Conservation (phyloP, 2,797 vertebrate genomes). For the Coregonus ussuriensis region DNA sequence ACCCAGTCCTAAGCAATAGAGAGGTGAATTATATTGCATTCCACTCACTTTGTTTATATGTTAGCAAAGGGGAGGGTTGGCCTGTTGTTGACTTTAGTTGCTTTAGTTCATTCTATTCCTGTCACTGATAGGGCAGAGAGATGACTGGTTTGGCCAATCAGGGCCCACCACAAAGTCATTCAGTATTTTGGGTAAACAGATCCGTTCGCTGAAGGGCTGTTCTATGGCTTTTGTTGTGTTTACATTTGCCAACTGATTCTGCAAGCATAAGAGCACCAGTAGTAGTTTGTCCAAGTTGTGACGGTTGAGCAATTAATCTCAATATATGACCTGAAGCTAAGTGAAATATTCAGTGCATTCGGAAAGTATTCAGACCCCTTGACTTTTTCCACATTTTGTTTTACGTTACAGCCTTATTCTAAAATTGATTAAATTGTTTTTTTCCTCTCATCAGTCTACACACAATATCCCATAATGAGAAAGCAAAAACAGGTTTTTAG, state of each 20-base stretch:
- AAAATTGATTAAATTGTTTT: too few species aligned
- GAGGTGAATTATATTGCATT: neutral
- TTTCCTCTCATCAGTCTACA: too few species aligned
- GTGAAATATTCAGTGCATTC: neutral
- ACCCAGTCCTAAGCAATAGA: neutral
- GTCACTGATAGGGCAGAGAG: constrained; percentile 1
- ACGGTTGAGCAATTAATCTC: constrained; percentile 61
- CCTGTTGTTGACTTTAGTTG: constrained; percentile 68
- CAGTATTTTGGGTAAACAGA: constrained; percentile 61
- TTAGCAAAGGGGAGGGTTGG: constrained; percentile 28
- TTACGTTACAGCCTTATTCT: too few species aligned
- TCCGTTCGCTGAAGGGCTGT: constrained; percentile 39
- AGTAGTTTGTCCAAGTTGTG: constrained; percentile 60
- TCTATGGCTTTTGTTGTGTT: constrained; percentile 65
- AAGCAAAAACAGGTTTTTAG: too few species aligned
- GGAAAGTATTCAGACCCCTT: too few species aligned
- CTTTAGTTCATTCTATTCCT: constrained; percentile 26
- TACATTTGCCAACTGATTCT: constrained; percentile 54
- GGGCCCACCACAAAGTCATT: constrained; percentile 28
- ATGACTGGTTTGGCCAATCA: neutral
- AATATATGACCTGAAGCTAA: constrained; percentile 23
- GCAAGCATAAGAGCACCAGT: constrained; percentile 40
- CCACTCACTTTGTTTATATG: neutral
- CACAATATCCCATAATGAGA: too few species aligned
- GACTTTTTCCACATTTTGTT: too few species aligned